Conservation (phyloP, 2,888 invertebrate genomes). For the Hydrotaea diabolus region DNA sequence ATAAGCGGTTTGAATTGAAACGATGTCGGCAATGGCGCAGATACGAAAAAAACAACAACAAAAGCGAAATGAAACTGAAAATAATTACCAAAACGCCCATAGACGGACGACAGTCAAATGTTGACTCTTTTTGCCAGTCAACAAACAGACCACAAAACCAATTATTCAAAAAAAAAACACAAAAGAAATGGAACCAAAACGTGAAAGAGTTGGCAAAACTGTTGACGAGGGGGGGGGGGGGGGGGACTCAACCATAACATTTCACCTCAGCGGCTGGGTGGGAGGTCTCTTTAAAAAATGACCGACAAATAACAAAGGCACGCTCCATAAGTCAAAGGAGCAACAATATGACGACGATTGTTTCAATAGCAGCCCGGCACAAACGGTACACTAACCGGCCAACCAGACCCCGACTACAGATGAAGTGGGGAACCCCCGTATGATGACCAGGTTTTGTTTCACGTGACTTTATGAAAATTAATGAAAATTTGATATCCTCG, state of each 20-base stretch:
- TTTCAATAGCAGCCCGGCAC: not conserved
- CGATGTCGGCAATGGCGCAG: too few relatives aligned
- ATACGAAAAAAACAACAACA: too few relatives aligned
- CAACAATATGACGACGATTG: not conserved
- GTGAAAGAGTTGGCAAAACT: not conserved
- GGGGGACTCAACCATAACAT: not conserved
- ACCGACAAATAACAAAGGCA: not conserved
- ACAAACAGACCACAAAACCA: not conserved
- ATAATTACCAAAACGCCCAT: too few relatives aligned
- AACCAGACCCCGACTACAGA: not conserved
- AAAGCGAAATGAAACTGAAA: too few relatives aligned
- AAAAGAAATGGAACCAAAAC: too few relatives aligned
- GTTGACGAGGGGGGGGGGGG: too few relatives aligned
- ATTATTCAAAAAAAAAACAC: not conserved
- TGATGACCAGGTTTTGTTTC: not conserved
- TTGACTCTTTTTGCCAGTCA: too few relatives aligned
- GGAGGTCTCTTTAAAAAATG: not conserved
- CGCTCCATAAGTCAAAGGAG: conserved; percentile 13
- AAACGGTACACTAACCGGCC: not conserved
- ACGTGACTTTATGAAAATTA: conserved; percentile 42
- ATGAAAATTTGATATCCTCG: conserved; percentile 36
- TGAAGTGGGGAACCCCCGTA: not conserved
- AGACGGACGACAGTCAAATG: too few relatives aligned
- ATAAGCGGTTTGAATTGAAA: too few relatives aligned
- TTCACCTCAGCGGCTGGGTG: not conserved